phyloP scores from a whole-genome alignment of 2,113 vertebrate species.

The Oryzias celebensis region DNA sequence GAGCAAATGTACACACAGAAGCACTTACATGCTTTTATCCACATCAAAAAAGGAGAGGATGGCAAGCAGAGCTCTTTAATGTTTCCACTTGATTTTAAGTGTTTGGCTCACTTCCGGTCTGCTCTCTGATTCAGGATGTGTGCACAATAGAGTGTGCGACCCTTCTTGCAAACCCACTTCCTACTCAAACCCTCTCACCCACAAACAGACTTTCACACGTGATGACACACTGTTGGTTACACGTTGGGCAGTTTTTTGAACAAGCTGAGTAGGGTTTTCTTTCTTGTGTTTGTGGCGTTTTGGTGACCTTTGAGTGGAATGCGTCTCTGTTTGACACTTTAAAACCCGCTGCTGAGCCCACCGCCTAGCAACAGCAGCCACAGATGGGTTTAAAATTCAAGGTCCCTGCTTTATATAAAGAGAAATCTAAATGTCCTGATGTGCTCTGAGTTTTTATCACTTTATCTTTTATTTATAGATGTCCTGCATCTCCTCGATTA shows the following conservation, averaged over 20 bases:
- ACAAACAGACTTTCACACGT: neutral
- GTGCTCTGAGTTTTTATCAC: neutral
- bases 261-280: neutral
- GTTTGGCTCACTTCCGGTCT: constrained; percentile 60
- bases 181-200: constrained; percentile 3
- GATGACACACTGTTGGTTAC: constrained; percentile 3
- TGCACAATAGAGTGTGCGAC: constrained; percentile 46
- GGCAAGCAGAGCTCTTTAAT: constrained; percentile 27
- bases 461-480: neutral
- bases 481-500: neutral
- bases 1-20: neutral
- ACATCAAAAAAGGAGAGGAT: constrained; percentile 24
- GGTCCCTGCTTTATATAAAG: neutral
- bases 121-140: constrained; percentile 51
- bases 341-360: constrained; percentile 22
- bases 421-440: neutral
- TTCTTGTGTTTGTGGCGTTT: constrained; percentile 6
- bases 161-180: constrained; percentile 35
- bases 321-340: constrained; percentile 28
- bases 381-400: constrained; percentile 54
- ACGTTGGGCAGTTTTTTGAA: constrained; percentile 8
- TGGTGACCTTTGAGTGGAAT: constrained; percentile 15
- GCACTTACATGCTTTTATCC: neutral
- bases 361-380: constrained; percentile 59
- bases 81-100: constrained; percentile 61